Evolutionary conservation across 2,888 invertebrate species (phyloP).

Genomic region (Noctua pronuba): DNA sequence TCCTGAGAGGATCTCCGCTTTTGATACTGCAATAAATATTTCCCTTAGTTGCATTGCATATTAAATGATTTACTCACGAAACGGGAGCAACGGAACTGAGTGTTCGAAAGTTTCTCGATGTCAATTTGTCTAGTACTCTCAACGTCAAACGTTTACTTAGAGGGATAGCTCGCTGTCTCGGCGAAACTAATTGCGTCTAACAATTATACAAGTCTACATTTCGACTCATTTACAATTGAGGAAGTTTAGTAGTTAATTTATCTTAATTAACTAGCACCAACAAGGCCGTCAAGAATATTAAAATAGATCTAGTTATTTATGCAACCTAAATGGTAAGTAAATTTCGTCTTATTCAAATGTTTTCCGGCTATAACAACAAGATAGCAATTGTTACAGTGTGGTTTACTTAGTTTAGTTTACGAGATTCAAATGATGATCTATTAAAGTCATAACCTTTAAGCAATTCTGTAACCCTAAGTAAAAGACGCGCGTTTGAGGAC

Average conservation of each 20-base stretch:
- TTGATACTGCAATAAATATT: conserved; percentile 92
- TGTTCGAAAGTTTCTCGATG: conserved; percentile 45
- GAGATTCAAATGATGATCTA: neutral
- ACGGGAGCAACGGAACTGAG: conserved; percentile 6
- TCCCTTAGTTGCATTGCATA: conserved; percentile 27
- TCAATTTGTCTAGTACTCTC: conserved; percentile 42
- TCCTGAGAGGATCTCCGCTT: conserved; percentile 96
- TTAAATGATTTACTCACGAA: conserved; percentile 33
- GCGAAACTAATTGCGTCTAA: conserved; percentile 41
- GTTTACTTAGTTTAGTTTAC: neutral
- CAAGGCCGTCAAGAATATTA: conserved; percentile 6
- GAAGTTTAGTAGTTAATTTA: conserved; percentile 34
- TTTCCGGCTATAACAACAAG: neutral
- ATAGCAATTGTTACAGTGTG: neutral
- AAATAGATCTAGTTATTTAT: conserved; percentile 15
- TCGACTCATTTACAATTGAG: conserved; percentile 41
- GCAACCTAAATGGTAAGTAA: neutral
- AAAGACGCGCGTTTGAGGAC: neutral
- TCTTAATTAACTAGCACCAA: conserved; percentile 21
- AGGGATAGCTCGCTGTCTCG: conserved; percentile 27
- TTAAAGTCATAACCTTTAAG: neutral
- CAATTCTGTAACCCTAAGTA: neutral
- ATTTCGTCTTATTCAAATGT: conserved; percentile 1
- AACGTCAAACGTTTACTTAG: conserved; percentile 50
- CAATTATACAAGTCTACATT: conserved; percentile 42